A percentile compares a stretch with the other conserved stretches of the same genome.
phyloP scores from a whole-genome alignment of 2,797 vertebrate species.

The Natrix natrix region DNA sequence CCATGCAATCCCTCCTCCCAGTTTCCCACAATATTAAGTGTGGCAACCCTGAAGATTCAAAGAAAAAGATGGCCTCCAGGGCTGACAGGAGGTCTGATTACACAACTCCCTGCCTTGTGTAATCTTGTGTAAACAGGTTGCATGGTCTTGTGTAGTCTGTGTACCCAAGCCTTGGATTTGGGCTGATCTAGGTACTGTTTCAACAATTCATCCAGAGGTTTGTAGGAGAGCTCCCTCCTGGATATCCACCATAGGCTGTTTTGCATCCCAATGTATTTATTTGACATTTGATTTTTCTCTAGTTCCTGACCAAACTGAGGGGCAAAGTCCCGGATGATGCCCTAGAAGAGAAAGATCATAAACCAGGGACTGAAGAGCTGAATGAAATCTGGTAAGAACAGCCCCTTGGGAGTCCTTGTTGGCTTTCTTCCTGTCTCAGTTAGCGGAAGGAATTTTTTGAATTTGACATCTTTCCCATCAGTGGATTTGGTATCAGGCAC shows the following conservation, averaged over 20 bases:
- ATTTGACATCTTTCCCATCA: background rate
- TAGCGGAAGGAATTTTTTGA: background rate
- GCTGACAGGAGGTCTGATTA: background rate
- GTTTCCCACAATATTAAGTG: too few species aligned
- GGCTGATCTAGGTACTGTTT: too few species aligned
- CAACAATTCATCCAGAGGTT: background rate
- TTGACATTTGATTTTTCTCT: background rate
- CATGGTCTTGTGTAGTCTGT: background rate
- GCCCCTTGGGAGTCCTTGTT: background rate
- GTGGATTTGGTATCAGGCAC: background rate
- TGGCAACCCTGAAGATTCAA: too few species aligned
- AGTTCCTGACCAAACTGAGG: slow-evolving; percentile 63
- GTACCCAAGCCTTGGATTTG: background rate
- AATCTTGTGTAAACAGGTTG: too few species aligned
- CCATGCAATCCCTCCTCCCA: too few species aligned
- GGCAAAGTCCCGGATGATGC: slow-evolving; percentile 25
- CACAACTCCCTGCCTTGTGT: too few species aligned
- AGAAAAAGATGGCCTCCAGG: too few species aligned
- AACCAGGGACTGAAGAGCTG: slow-evolving; percentile 53
- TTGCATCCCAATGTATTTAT: background rate
- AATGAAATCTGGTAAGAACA: slow-evolving; percentile 61
- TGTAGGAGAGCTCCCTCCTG: background rate
- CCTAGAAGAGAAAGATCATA: slow-evolving; percentile 7
- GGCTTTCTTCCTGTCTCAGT: background rate
- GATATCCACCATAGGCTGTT: background rate